Evolutionary conservation across 2,888 invertebrate species (phyloP), one percentile per base, ranked within the genome.

Genomic region (Cerastis leucographa): DNA sequence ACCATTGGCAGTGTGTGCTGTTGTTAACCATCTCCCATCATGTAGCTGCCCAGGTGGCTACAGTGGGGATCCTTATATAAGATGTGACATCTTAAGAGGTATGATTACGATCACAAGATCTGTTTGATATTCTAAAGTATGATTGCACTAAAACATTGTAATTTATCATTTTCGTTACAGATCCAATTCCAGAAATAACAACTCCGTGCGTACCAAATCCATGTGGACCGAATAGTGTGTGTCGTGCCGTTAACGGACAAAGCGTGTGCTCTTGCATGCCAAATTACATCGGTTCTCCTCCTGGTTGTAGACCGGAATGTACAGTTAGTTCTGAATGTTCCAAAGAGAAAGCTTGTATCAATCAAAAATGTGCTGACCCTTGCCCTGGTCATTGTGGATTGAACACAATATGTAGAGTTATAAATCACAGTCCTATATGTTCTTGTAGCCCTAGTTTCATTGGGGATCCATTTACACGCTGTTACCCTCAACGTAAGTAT

Each of bases 361-460:
- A 98, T 89, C 97, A 97, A 86, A 98, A 98, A 94, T 99, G 99
- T 92, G 92, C 95, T 42, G 97, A 98, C 92, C 98, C 99, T 56
- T 99, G 99, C 86, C 97, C 97, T 51, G 97, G 97, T 77, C 97
- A 97, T 71, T 98, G 98, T 89, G 98, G 98, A 62, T 95, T 95
- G 90, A 97, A 97, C 88, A 96, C 98, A 8, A 95, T 97, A 59
- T 99, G 99, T 90, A 97, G 97, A 91, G 98, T 98, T 4, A 97
- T 98, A 78, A 98, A 98, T 91, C 98, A 98, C 90, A 98, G 97
- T 91, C 98, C 98, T 5, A 97, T 98, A 88, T 99, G 98, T 92
- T 97, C 97, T 71, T 98, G 98, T 91, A 96, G 95, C 42, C 88
- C 93, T 35, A 96, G 97, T 65, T 97, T 96, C 86, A 97, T 97